Conservation (phyloP, 2,797 vertebrate genomes). For the Galago senegalensis region DNA sequence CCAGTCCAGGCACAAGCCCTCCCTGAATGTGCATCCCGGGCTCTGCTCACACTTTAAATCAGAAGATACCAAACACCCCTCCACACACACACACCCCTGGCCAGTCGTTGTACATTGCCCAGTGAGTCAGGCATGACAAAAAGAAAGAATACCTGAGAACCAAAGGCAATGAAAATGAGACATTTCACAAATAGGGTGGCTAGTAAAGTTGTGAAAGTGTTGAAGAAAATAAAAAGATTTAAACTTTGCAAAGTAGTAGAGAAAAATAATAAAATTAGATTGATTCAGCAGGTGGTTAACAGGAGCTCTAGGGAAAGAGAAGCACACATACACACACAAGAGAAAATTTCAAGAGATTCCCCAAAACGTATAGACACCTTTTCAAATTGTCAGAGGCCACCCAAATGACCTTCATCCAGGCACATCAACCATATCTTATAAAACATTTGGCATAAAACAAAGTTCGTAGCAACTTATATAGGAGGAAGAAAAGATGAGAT, state of each 20-base stretch:
- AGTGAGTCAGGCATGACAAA: background rate
- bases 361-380: background rate
- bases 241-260: background rate
- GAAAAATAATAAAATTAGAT: background rate
- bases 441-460: background rate
- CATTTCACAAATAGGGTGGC: background rate
- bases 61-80: background rate
- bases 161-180: background rate
- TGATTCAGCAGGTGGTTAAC: background rate
- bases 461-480: background rate
- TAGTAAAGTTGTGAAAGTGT: constrained; percentile 7
- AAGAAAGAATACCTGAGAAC: background rate
- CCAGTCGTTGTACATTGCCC: background rate
- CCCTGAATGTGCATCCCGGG: background rate
- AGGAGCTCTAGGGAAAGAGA: background rate
- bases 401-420: background rate
- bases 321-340: background rate
- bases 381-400: background rate
- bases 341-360: background rate
- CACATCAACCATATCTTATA: background rate
- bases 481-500: background rate
- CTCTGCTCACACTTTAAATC: background rate
- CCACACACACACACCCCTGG: background rate
- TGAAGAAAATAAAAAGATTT: constrained; percentile 25
- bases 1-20: background rate